Conservation (phyloP, 2,888 invertebrate genomes). For the Lathronympha strigana region DNA sequence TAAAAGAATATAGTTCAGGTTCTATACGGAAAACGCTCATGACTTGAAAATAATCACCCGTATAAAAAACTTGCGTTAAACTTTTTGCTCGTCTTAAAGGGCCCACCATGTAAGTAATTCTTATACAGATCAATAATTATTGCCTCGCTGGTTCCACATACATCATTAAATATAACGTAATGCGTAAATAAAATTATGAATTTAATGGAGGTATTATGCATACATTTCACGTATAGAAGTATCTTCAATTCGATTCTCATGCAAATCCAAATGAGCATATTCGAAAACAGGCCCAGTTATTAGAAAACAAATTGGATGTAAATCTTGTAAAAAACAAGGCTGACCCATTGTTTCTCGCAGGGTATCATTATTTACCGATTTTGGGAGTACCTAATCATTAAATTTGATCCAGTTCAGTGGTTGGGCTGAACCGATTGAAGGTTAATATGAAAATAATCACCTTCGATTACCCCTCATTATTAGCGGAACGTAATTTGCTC, state of each 20-base stretch:
- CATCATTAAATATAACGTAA: background rate
- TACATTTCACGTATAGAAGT: constrained; percentile 6
- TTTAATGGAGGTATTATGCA: constrained; percentile 1
- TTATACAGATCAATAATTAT: background rate
- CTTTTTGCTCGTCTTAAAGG: too few relatives aligned
- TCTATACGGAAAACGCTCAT: too few relatives aligned
- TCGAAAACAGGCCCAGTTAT: constrained; percentile 19
- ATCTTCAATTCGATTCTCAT: constrained; percentile 19
- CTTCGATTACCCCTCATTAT: constrained; percentile 71
- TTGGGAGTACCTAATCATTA: constrained; percentile 61
- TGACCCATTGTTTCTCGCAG: constrained; percentile 53
- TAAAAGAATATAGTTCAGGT: too few relatives aligned
- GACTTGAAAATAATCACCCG: too few relatives aligned
- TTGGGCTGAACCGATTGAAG: constrained; percentile 70
- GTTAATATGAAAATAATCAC: constrained; percentile 81
- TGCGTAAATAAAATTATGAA: background rate
- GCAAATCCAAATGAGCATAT: constrained; percentile 13
- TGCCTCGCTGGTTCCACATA: background rate
- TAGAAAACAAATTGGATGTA: constrained; percentile 28
- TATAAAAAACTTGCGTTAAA: too few relatives aligned
- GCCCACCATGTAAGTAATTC: too few relatives aligned
- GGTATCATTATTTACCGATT: constrained; percentile 75
- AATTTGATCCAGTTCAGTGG: constrained; percentile 69
- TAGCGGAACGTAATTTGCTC: constrained; percentile 60
- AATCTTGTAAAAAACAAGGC: constrained; percentile 48